These are phyloP conservation scores for Rousettus leschenaultii DNA, from an alignment of 2,113 vertebrate species.

Conservation along the genomic window DNA sequence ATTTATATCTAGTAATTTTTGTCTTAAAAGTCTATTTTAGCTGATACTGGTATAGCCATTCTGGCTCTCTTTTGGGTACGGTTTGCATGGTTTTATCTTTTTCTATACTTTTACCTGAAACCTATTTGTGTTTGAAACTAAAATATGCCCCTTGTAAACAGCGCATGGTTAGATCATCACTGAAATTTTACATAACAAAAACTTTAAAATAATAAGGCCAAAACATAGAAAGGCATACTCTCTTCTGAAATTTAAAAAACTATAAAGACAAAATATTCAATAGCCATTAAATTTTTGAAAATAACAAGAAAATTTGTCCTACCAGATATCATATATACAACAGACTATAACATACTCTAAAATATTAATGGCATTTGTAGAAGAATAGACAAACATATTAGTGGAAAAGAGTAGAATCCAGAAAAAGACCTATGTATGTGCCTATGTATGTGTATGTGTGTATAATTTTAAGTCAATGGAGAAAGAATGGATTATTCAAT, in stretches of 20 bases:
- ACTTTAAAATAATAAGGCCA: not conserved
- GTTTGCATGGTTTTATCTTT: not conserved
- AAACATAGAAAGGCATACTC: not conserved
- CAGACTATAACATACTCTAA: not conserved
- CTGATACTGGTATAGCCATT: not conserved
- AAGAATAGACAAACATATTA: not conserved
- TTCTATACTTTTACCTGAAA: not conserved
- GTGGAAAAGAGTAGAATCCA: not conserved
- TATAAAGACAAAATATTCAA: constrained; percentile 18
- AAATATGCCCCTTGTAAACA: not conserved
- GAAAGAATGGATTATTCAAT: not conserved
- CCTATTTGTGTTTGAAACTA: not conserved
- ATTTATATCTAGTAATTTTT: not conserved
- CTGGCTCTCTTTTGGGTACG: not conserved
- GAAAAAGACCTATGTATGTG: not conserved
- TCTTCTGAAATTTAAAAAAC: not conserved
- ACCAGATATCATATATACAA: not conserved
- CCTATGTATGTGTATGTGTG: not conserved
- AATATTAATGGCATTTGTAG: not conserved
- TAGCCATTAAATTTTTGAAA: not conserved
- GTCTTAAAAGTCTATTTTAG: not conserved
- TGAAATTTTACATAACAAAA: not conserved
- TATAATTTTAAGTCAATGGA: not conserved
- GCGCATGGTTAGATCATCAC: not conserved
- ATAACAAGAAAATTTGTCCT: not conserved